Percentiles rank a stretch among this genome's conserved stretches.
These are phyloP conservation scores for Idaea biselata DNA, from an alignment of 2,888 invertebrate species.

Conservation along the genomic window DNA sequence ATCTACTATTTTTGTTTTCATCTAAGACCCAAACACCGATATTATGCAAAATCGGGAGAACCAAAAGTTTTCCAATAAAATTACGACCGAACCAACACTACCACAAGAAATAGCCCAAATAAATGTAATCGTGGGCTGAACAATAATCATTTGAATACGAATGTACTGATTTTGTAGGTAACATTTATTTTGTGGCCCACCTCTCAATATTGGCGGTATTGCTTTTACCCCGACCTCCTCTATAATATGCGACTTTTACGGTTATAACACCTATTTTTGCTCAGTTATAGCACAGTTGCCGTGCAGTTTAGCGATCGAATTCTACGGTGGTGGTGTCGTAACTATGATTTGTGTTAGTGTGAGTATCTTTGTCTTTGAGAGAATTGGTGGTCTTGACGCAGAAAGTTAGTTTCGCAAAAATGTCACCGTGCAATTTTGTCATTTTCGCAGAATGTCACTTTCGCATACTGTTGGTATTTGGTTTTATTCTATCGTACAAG, in stretches of 20 bases:
- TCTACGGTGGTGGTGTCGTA: background rate
- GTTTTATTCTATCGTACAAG: no score
- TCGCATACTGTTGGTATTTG: no score
- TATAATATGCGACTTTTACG: constrained; percentile 38
- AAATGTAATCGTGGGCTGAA: constrained; percentile 70
- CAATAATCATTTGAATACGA: constrained; percentile 79
- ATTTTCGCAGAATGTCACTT: no score
- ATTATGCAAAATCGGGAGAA: constrained; percentile 45
- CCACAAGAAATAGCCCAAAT: constrained; percentile 56
- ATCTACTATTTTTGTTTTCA: no score
- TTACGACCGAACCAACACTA: constrained; percentile 36
- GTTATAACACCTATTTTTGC: constrained; percentile 37
- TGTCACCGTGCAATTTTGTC: no score
- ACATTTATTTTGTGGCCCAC: constrained; percentile 34
- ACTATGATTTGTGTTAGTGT: background rate
- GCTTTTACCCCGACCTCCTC: constrained; percentile 28
- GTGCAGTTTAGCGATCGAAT: background rate
- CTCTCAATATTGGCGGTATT: constrained; percentile 36
- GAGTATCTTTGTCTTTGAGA: background rate
- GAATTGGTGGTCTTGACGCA: no score
- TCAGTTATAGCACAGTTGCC: constrained; percentile 24
- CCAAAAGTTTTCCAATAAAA: constrained; percentile 26
- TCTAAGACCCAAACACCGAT: constrained; percentile 24
- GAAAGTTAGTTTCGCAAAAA: no score
- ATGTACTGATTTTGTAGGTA: constrained; percentile 66